phyloP scores from a whole-genome alignment of 2,797 vertebrate species.

The Malacoctenus gilli region DNA sequence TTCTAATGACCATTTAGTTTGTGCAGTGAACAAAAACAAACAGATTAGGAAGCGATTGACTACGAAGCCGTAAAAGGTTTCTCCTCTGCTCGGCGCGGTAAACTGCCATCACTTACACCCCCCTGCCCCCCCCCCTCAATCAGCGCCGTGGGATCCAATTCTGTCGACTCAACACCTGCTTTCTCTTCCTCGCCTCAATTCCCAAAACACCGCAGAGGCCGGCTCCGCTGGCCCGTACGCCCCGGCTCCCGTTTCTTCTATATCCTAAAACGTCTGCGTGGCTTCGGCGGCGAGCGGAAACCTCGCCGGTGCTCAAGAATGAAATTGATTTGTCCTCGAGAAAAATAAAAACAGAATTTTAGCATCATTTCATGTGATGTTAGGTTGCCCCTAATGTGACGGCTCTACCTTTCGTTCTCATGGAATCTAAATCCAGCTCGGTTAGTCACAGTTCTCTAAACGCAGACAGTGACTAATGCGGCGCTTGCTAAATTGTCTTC shows the following conservation, averaged over 20 bases:
- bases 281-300: too few relatives aligned
- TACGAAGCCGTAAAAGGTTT: slow-evolving; percentile 4
- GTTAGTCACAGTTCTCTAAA: neutral
- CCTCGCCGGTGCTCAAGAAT: too few relatives aligned
- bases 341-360: too few relatives aligned
- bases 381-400: too few relatives aligned
- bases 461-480: neutral
- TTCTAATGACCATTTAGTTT: neutral
- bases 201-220: slow-evolving; percentile 12
- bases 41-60: neutral
- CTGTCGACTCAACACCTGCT: slow-evolving; percentile 58
- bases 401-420: too few relatives aligned
- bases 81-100: slow-evolving; percentile 7
- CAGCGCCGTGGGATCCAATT: slow-evolving; percentile 58
- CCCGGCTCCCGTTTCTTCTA: too few relatives aligned
- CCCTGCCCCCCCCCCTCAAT: slow-evolving; percentile 34
- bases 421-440: neutral
- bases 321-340: too few relatives aligned
- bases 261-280: too few relatives aligned
- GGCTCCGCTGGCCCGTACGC: too few relatives aligned
- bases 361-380: too few relatives aligned
- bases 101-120: slow-evolving; percentile 26
- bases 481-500: slow-evolving; percentile 1
- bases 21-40: slow-evolving; percentile 15
- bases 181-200: slow-evolving; percentile 50